Conservation (phyloP, 1,140 invertebrate genomes). For the Cotesia vestalis region DNA sequence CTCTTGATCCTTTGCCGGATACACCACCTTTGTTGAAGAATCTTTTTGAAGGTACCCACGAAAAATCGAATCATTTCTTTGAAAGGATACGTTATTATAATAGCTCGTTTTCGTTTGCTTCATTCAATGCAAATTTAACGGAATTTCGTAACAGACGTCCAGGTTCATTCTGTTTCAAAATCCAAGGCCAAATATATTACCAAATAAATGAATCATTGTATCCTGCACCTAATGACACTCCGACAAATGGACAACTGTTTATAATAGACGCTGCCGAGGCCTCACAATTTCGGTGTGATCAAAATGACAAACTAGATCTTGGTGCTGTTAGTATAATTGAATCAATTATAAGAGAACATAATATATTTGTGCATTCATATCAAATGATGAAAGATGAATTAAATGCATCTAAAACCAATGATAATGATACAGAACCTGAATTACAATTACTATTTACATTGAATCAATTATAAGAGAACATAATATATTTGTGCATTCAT, state of each 20-base stretch:
- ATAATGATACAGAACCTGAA: conserved; percentile 19
- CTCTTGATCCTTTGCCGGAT: conserved; percentile 5
- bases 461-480: conserved; percentile 20
- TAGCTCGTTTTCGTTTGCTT: conserved; percentile 27
- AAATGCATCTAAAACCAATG: background rate
- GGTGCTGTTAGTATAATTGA: conserved; percentile 6
- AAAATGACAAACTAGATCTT: background rate
- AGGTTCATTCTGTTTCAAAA: conserved; percentile 25
- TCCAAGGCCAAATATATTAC: conserved; percentile 20
- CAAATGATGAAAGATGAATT: conserved; percentile 8
- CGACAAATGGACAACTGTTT: conserved; percentile 24
- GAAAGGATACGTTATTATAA: conserved; percentile 27
- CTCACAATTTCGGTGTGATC: background rate
- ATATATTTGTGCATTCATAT: conserved; percentile 16
- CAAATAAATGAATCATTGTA: conserved; percentile 3
- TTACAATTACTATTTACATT: conserved; percentile 20
- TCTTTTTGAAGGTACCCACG: conserved; percentile 23
- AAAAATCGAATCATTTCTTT: conserved; percentile 24
- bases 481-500: conserved; percentile 20
- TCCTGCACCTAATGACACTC: background rate
- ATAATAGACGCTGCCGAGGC: conserved; percentile 14
- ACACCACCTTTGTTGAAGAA: background rate
- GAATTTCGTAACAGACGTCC: conserved; percentile 14
- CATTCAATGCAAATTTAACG: conserved; percentile 32
- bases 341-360: conserved; percentile 16